Evolutionary conservation across 2,113 vertebrate genomes (phyloP), one percentile per base, ranked within the genome.

Genomic region (Prunella fulvescens): DNA sequence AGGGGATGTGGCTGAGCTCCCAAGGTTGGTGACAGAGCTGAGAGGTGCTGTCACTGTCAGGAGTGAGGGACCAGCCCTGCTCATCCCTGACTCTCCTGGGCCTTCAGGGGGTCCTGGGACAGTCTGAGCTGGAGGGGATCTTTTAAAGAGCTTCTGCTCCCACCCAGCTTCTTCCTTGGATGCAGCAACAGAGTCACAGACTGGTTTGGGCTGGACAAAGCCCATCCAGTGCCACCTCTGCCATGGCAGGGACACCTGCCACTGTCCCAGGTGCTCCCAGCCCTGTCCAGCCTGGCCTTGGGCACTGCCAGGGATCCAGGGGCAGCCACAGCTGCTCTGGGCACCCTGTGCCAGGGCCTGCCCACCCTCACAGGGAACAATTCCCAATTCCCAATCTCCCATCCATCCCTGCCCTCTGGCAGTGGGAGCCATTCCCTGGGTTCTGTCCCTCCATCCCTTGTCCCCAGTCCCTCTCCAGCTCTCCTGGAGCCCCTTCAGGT

Each of bases 11-110:
- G 22, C 2, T 16, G 56, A 23, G 56, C 56, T 57, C 33, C 5
- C 8, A 37, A 42, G 0, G 0, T 1, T 19, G 80, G 62, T 25
- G 28, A 40, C 6, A 22, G 14, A n/a, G 13, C 44, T 12, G 56
- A 7, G 7, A 42, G n/a, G 18, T 7, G 19, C 56, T 35, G 0
- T 23, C 12, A 25, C 35, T 26, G 6, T 6, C 40, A 35, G 24
- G 51, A 8, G 7, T 0, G 57, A 19, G 54, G 57, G 53, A 17
- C 8, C 54, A 31, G 33, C 60, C 4, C 39, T 10, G 47, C 69
- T 20, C 3, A 0, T 4, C 56, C 2, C 51, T 40, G 60, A 0
- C 25, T 3, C 28, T n/a, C 24, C 40, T 56, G 35, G 33, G 51
- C 35, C 58, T 50, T 10, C 69, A 67, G 61, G 20, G 19, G 37